Evolutionary conservation across 2,797 vertebrate species (phyloP).

Genomic region (Threskiornis aethiopicus): DNA sequence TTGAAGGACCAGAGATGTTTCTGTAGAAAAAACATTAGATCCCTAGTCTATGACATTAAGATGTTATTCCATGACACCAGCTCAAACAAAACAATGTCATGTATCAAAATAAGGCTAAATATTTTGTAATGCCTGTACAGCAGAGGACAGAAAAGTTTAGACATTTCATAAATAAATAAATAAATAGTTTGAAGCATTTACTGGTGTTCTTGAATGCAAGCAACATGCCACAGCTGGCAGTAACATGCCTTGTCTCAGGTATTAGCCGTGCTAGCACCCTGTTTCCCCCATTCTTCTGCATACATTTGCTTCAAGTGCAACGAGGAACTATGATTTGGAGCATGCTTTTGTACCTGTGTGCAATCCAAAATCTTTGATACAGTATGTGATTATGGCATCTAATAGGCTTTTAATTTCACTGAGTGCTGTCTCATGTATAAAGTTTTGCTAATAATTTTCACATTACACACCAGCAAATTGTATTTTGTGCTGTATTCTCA

Average conservation of each 20-base stretch:
- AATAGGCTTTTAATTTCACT: neutral
- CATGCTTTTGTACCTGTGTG: neutral
- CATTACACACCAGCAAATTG: neutral
- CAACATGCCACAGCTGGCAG: neutral
- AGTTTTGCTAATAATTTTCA: neutral
- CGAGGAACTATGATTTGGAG: fast-evolving
- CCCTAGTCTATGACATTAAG: neutral
- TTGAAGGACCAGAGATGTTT: neutral
- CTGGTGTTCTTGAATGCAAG: neutral
- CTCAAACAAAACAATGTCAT: neutral
- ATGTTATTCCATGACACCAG: neutral
- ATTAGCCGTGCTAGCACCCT: fast-evolving
- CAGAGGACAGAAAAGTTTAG: neutral
- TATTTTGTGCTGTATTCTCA: neutral
- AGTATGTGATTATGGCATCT: neutral
- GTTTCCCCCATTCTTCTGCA: neutral
- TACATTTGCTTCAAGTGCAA: neutral
- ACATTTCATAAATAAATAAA: neutral
- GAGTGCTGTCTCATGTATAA: neutral
- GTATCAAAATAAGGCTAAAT: neutral
- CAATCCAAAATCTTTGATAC: neutral
- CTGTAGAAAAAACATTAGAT: neutral
- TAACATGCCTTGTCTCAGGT: neutral
- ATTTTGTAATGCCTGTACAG: neutral
- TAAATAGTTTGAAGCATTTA: neutral